Percentiles rank a stretch among this genome's conserved stretches.
Conservation (phyloP, 1,140 invertebrate species). For the Drosophila ambigua region DNA sequence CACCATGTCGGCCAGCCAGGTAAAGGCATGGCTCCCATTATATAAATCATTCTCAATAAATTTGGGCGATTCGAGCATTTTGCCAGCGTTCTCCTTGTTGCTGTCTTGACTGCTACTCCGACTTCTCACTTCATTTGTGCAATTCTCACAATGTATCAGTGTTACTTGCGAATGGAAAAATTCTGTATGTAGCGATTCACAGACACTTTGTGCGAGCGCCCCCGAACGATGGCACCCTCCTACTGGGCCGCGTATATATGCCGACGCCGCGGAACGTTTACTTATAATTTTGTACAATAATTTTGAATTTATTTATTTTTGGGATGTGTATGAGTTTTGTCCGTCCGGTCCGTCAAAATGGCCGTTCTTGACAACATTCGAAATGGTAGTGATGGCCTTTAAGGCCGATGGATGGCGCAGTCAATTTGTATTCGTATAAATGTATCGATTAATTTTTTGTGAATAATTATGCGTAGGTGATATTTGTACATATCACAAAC, state of each 20-base stretch:
- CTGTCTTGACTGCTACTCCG: conserved; percentile 19
- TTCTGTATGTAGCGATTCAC: conserved; percentile 31
- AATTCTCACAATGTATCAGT: background rate
- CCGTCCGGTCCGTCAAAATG: conserved; percentile 32
- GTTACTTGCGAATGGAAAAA: conserved; percentile 25
- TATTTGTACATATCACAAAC: too few relatives aligned
- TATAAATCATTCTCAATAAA: conserved; percentile 83
- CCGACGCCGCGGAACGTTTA: conserved; percentile 21
- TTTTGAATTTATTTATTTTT: conserved; percentile 35
- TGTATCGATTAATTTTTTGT: too few relatives aligned
- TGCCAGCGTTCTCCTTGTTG: conserved; percentile 29
- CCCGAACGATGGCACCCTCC: too few relatives aligned
- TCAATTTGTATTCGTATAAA: too few relatives aligned
- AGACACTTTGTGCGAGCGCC: conserved; percentile 9
- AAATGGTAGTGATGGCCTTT: too few relatives aligned
- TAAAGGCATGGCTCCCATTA: conserved; percentile 86
- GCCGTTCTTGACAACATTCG: background rate
- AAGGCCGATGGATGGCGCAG: too few relatives aligned
- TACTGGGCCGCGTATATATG: background rate
- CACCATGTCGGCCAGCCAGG: conserved; percentile 85
- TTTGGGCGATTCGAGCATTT: conserved; percentile 79
- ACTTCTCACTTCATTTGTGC: conserved; percentile 55
- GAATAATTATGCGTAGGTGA: too few relatives aligned
- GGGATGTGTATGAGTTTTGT: conserved; percentile 1
- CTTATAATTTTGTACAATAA: conserved; percentile 65